Conservation (phyloP, 2,797 vertebrate species). For the Halcyon badia region DNA sequence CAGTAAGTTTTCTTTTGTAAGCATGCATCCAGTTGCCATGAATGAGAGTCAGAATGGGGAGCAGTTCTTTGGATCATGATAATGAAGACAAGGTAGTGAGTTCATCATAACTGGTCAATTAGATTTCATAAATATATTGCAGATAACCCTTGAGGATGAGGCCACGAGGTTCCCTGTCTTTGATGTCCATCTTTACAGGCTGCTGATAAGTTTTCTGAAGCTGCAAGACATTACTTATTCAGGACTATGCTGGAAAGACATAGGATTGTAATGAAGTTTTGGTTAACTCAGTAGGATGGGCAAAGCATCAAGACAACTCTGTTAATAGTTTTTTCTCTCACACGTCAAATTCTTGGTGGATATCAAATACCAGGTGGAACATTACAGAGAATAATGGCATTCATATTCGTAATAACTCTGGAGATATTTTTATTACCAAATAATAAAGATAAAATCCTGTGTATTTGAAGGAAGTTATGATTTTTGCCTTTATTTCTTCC, state of each 20-base stretch:
- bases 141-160: not conserved
- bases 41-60: not conserved
- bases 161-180: not conserved
- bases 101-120: not conserved
- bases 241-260: not conserved
- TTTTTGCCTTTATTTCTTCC: not conserved
- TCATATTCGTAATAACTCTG: not conserved
- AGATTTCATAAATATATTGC: not conserved
- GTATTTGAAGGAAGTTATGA: not conserved
- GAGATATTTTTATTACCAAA: not conserved
- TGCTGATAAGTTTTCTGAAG: conserved; percentile 40
- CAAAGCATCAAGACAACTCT: not conserved
- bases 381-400: conserved; percentile 52
- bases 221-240: not conserved
- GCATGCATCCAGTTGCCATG: not conserved
- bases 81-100: not conserved
- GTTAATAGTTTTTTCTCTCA: not conserved
- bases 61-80: not conserved
- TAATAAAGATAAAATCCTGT: conserved; percentile 38
- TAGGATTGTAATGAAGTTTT: conserved; percentile 20
- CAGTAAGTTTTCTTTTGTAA: not conserved
- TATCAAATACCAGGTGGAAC: conserved; percentile 53
- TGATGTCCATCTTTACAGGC: not conserved
- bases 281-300: not conserved
- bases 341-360: conserved; percentile 18